Base-by-base conservation (phyloP, 1,140 invertebrate species). In the Bathynomus jamesi region DNA sequence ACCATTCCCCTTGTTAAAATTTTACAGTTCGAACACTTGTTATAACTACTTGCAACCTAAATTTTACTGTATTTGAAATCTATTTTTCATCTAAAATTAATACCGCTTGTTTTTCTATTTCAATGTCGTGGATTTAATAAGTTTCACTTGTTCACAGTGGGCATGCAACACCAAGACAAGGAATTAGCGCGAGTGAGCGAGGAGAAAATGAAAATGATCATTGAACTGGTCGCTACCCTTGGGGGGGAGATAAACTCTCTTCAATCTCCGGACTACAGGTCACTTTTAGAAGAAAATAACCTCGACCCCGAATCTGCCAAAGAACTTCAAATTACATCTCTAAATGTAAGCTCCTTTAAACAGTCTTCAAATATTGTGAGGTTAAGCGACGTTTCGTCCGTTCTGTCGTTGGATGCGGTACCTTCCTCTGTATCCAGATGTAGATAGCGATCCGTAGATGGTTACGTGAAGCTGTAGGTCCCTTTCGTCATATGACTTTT, bases 151-250 rank as follows among this genome's bases (percentile, higher is more conserved):
- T n/a, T n/a, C n/a, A 29, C 82, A 87, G 90, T 86, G 76, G 85
- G 89, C 78, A 82, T 96, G 78, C 86, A 92, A 40, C 88, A 91
- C 66, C 95, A 95, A 80, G 94, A 96, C 79, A 85, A 88, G 28
- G 91, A 94, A 78, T 90, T 95, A 77, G 92, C 92, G 5, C 81
- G 89, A 28, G 82, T 94, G 28, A 85, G 95, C 27, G 93, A 96
- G 82, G 92, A 95, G 77, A 96, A 95, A 81, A 91, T 95, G 83
- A 86, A 87, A 69, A 80, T 95, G 46, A 91, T 95, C 79, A 84
- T 90, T 79, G 89, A 89, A 77, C 84, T 95, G 66, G 83, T 94
- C 40, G 89, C 90, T 67, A 86, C 86, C 0, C 62, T 78, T 25
- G 76, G 75, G 0, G 66, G 71, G 17, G 72, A 64, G 17, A 24